Percentiles rank a stretch among this genome's conserved stretches.
Conservation (phyloP, 2,113 vertebrate species). For the Phylloscopus trochiloides region DNA sequence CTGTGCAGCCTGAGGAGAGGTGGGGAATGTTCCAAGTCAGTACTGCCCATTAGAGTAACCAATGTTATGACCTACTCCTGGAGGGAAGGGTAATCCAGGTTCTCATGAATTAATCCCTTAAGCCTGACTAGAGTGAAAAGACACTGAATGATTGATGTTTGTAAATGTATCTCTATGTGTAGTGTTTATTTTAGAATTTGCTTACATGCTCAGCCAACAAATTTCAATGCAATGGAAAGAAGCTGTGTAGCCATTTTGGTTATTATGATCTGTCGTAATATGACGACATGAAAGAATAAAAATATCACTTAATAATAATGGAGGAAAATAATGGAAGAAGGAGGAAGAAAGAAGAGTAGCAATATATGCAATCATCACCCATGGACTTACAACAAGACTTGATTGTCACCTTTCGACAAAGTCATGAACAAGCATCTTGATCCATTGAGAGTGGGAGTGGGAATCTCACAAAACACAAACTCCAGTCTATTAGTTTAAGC, state of each 20-base stretch:
- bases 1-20: neutral
- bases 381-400: neutral
- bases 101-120: neutral
- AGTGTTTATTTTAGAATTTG: neutral
- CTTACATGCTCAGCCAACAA: neutral
- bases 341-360: neutral
- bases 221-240: neutral
- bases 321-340: neutral
- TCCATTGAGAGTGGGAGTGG: no score
- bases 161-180: no score
- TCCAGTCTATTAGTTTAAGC: neutral
- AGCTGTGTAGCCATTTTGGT: fast-evolving
- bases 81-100: neutral
- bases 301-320: neutral
- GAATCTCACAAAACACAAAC: neutral
- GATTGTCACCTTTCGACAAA: neutral
- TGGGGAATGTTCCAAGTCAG: neutral
- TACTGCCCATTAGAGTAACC: no score
- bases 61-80: fast-evolving
- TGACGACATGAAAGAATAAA: neutral
- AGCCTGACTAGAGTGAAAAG: neutral
- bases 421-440: neutral
- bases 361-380: neutral
- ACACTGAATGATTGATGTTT: neutral
- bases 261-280: neutral